These are phyloP conservation scores for Mesoclemmys tuberculata DNA, from an alignment of 2,113 vertebrate species.

Conservation along the genomic window DNA sequence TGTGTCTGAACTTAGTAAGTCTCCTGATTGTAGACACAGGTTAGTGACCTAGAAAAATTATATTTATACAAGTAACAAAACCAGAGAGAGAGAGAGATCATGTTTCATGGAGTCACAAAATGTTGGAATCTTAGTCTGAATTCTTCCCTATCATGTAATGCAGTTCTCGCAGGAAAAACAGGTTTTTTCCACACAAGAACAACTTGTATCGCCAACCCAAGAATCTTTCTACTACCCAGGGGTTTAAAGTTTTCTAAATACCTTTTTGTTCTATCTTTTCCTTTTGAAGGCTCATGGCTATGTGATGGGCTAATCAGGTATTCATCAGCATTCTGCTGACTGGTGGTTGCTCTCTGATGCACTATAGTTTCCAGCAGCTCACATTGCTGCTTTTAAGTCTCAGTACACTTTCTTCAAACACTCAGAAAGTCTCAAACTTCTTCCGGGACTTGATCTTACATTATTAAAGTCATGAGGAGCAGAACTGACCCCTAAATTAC, in stretches of 20 bases:
- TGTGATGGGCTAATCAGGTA: neutral
- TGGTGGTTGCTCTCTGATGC: neutral
- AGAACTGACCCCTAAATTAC: neutral
- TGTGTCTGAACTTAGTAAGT: neutral
- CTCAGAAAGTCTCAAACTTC: neutral
- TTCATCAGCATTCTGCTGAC: neutral
- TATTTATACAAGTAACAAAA: neutral
- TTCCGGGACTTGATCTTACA: neutral
- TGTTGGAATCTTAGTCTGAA: slow-evolving; percentile 3
- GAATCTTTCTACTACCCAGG: neutral
- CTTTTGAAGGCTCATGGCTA: neutral
- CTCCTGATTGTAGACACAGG: neutral
- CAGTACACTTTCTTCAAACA: neutral
- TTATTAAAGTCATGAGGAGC: slow-evolving; percentile 1
- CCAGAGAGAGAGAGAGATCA: neutral
- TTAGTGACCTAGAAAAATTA: neutral
- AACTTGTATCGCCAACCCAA: neutral
- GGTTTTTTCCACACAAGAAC: neutral
- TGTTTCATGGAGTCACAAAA: slow-evolving; percentile 4
- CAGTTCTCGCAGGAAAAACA: neutral
- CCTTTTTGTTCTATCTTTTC: neutral
- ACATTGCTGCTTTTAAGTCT: neutral
- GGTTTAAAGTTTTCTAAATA: neutral
- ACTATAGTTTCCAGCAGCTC: neutral
- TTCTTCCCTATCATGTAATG: neutral